A percentile compares a stretch with the other conserved stretches of the same genome.
These are phyloP conservation scores for Heteromormyrus szaboi DNA, from an alignment of 2,797 vertebrate species.

Conservation along the genomic window DNA sequence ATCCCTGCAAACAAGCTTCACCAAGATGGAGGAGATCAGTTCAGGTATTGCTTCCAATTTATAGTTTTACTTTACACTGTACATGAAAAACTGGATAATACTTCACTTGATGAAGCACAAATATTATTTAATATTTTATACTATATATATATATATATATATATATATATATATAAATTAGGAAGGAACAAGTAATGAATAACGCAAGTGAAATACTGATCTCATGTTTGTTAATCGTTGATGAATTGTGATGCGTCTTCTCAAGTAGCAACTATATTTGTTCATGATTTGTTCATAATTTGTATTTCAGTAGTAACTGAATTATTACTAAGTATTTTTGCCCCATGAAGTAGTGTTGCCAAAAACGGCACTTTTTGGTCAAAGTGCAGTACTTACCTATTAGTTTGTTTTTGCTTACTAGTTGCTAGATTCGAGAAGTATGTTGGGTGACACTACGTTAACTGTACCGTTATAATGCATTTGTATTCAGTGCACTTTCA, in stretches of 20 bases:
- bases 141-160: not conserved
- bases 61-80: not conserved
- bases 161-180: too few species aligned
- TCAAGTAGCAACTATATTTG: not conserved
- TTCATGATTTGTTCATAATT: not conserved
- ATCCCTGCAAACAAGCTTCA: conserved; percentile 54
- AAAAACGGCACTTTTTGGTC: not conserved
- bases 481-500: not conserved
- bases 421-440: not conserved
- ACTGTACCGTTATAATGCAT: not conserved
- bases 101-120: not conserved
- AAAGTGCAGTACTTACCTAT: not conserved
- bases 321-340: not conserved
- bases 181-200: not conserved
- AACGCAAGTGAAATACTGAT: not conserved
- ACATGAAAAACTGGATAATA: not conserved
- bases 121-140: not conserved
- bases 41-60: conserved; percentile 51
- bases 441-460: not conserved
- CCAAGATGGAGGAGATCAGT: conserved; percentile 49
- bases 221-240: not conserved
- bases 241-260: not conserved
- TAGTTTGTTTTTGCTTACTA: not conserved
- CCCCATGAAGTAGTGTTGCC: not conserved
- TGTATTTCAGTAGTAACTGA: not conserved